Evolutionary conservation across 1,140 invertebrate species (phyloP).

Genomic region (Microplitis mediator): DNA sequence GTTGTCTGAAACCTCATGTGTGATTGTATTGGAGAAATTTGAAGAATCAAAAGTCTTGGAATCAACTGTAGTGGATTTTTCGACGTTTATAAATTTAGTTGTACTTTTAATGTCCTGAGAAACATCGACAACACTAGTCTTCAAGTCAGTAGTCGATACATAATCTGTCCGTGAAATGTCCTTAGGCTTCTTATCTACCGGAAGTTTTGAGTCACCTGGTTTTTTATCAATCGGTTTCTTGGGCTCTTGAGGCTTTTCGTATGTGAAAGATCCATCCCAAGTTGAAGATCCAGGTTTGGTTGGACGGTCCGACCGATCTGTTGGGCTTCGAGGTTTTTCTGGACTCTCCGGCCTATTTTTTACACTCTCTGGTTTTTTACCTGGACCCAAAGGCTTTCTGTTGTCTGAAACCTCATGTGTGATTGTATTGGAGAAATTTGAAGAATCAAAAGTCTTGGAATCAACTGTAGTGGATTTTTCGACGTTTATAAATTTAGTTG

Average conservation of each 20-base stretch:
- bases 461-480: constrained; percentile 22
- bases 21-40: constrained; percentile 22
- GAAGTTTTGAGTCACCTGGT: constrained; percentile 1
- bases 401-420: constrained; percentile 18
- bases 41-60: constrained; percentile 18
- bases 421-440: constrained; percentile 22
- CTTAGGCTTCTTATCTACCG: too few species aligned
- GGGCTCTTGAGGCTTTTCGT: constrained; percentile 22
- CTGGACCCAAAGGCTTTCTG: constrained; percentile 3
- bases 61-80: constrained; percentile 22
- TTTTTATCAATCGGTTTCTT: constrained; percentile 9
- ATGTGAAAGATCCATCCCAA: constrained; percentile 36
- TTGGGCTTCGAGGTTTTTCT: constrained; percentile 26
- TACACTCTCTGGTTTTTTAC: background rate
- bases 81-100: constrained; percentile 11
- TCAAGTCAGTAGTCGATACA: background rate
- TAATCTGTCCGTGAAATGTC: too few species aligned
- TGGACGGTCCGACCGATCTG: constrained; percentile 8
- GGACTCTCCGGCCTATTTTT: background rate
- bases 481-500: constrained; percentile 8
- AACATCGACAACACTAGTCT: background rate
- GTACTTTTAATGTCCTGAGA: background rate
- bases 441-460: constrained; percentile 18
- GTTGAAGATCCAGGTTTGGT: constrained; percentile 29
- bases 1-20: constrained; percentile 18